A percentile compares a stretch with the other conserved stretches of the same genome.
These are phyloP conservation scores for Cabera pusaria DNA, from an alignment of 2,888 invertebrate genomes.

Conservation along the genomic window DNA sequence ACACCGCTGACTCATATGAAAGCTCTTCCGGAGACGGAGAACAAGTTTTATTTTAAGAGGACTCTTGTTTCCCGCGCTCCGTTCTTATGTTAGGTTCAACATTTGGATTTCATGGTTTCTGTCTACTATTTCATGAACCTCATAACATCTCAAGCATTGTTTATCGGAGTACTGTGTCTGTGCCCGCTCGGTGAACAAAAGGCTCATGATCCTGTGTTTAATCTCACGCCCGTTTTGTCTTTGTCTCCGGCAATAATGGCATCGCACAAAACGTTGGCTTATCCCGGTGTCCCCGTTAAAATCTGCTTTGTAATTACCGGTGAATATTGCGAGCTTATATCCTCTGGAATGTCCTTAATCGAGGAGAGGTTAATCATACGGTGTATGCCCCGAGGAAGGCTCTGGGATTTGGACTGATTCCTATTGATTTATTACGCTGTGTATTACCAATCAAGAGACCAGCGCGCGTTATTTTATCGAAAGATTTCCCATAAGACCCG, in stretches of 20 bases:
- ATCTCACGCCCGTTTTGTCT: constrained; percentile 31
- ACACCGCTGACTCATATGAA: constrained; percentile 49
- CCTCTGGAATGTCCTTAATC: constrained; percentile 22
- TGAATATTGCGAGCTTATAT: constrained; percentile 29
- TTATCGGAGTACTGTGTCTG: constrained; percentile 45
- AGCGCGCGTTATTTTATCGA: constrained; percentile 12
- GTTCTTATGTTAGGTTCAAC: constrained; percentile 31
- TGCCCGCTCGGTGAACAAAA: constrained; percentile 27
- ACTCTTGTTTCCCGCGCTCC: constrained; percentile 33
- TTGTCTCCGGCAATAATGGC: constrained; percentile 25
- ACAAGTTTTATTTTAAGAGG: constrained; percentile 7
- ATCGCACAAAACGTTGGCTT: constrained; percentile 25
- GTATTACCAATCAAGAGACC: constrained; percentile 28
- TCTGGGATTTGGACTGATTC: constrained; percentile 21
- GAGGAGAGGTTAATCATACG: constrained; percentile 26
- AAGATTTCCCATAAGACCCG: constrained; percentile 25
- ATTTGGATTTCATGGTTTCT: constrained; percentile 44
- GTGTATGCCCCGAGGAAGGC: constrained; percentile 31
- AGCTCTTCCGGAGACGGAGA: constrained; percentile 22
- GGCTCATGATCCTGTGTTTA: constrained; percentile 31
- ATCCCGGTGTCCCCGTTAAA: constrained; percentile 26
- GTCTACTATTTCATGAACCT: constrained; percentile 27
- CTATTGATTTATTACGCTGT: constrained; percentile 36
- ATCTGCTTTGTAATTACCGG: constrained; percentile 31
- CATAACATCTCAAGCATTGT: constrained; percentile 40